Conservation (phyloP, 2,888 invertebrate species). For the Cheilosia vulpina region DNA sequence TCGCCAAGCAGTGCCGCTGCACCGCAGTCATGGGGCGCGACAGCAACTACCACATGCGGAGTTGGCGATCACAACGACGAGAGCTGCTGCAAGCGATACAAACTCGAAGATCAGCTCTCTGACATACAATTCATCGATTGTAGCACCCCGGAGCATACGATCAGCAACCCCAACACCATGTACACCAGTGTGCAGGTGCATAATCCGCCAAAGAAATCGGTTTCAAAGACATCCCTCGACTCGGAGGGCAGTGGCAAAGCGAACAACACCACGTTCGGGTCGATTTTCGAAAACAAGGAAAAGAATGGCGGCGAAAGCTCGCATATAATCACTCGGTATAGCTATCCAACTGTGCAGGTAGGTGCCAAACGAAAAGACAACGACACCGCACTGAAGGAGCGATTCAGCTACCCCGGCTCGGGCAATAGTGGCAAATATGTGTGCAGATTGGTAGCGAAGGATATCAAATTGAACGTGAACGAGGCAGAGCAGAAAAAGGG, state of each 20-base stretch:
- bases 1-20: slow-evolving; percentile 80
- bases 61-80: slow-evolving; percentile 81
- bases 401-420: slow-evolving; percentile 83
- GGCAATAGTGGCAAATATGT: slow-evolving; percentile 75
- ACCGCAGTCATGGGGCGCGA: slow-evolving; percentile 65
- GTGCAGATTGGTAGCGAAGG: slow-evolving; percentile 72
- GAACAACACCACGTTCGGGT: slow-evolving; percentile 75
- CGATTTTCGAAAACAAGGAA: slow-evolving; percentile 75
- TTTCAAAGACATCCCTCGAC: slow-evolving; percentile 75
- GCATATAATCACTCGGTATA: slow-evolving; percentile 79
- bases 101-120: slow-evolving; percentile 91
- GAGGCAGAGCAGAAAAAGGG: slow-evolving; percentile 73
- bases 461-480: slow-evolving; percentile 75
- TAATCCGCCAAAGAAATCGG: slow-evolving; percentile 80
- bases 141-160: slow-evolving; percentile 87
- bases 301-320: slow-evolving; percentile 67
- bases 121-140: slow-evolving; percentile 93
- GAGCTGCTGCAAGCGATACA: slow-evolving; percentile 87
- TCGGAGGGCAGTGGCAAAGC: slow-evolving; percentile 48
- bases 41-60: slow-evolving; percentile 49
- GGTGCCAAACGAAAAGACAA: slow-evolving; percentile 82
- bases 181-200: slow-evolving; percentile 83
- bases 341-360: slow-evolving; percentile 82
- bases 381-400: slow-evolving; percentile 79
- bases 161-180: slow-evolving; percentile 79